phyloP scores from a whole-genome alignment of 1,140 invertebrate genomes.

The Euwallacea fornicatus region DNA sequence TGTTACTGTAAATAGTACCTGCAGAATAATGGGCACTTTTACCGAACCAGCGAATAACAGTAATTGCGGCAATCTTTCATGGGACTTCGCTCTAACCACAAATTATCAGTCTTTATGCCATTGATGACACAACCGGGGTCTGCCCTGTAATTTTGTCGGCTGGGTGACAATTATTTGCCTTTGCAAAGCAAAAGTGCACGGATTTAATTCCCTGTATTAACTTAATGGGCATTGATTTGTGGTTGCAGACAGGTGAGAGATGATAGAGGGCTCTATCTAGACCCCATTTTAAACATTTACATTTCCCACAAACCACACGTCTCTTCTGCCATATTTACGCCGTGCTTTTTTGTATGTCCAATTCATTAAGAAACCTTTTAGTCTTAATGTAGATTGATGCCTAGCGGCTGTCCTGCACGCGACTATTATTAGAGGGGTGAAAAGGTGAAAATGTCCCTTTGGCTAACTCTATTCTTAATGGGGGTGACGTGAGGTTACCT shows the following conservation, averaged over 20 bases:
- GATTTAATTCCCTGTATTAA: conserved; percentile 9
- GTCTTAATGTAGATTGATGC: conserved; percentile 53
- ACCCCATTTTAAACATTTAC: conserved; percentile 1
- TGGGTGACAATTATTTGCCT: conserved; percentile 27
- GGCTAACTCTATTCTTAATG: not conserved
- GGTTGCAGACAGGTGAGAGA: conserved; percentile 19
- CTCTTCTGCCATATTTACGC: conserved; percentile 5
- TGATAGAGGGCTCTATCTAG: not conserved
- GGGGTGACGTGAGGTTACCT: conserved; percentile 18
- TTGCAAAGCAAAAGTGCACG: conserved; percentile 17
- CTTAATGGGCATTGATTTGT: conserved; percentile 16
- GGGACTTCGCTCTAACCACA: conserved; percentile 7
- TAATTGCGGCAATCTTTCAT: conserved; percentile 9
- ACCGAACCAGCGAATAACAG: conserved; percentile 21
- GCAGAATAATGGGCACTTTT: conserved; percentile 18
- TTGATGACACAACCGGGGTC: conserved; percentile 32
- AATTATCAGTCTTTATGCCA: conserved; percentile 25
- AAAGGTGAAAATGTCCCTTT: conserved; percentile 23
- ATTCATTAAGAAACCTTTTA: conserved; percentile 54
- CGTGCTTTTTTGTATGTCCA: conserved; percentile 28
- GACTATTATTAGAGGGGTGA: conserved; percentile 30
- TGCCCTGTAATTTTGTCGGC: conserved; percentile 35
- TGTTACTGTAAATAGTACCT: not conserved
- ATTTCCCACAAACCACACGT: conserved; percentile 17
- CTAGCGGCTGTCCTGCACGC: conserved; percentile 44